Conservation (phyloP, 2,113 vertebrate genomes). For the Condylura cristata region DNA sequence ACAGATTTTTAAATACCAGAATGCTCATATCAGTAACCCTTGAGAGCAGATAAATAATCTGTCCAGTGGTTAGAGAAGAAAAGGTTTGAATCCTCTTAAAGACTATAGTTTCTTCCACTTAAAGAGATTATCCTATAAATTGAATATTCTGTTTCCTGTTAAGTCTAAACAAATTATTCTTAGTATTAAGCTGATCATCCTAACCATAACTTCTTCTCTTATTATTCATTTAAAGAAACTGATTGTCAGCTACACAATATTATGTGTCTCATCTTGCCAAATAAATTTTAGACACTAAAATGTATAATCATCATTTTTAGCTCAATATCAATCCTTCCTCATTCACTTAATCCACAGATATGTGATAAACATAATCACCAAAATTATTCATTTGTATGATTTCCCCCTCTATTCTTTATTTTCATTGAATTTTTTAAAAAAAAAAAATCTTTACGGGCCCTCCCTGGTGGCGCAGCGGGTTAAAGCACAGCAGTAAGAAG, state of each 20-base stretch:
- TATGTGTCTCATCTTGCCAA: neutral
- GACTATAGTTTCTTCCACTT: neutral
- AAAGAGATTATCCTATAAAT: neutral
- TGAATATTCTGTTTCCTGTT: conserved; percentile 33
- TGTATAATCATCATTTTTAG: neutral
- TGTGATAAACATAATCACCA: neutral
- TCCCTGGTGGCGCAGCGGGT: no score
- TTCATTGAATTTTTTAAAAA: neutral
- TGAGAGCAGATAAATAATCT: neutral
- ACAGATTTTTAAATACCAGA: neutral
- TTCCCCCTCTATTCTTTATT: neutral
- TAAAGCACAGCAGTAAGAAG: no score
- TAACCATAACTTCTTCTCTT: neutral
- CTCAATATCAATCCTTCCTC: neutral
- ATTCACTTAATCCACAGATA: neutral
- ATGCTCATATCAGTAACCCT: neutral
- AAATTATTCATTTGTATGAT: neutral
- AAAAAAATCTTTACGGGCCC: no score
- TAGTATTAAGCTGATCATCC: neutral
- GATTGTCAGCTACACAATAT: neutral
- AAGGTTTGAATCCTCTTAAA: neutral
- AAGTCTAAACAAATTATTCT: neutral
- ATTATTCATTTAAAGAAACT: neutral
- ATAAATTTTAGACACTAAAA: neutral
- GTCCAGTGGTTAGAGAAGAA: neutral